These are phyloP conservation scores for Todus mexicanus DNA, from an alignment of 2,797 vertebrate species.

Conservation along the genomic window DNA sequence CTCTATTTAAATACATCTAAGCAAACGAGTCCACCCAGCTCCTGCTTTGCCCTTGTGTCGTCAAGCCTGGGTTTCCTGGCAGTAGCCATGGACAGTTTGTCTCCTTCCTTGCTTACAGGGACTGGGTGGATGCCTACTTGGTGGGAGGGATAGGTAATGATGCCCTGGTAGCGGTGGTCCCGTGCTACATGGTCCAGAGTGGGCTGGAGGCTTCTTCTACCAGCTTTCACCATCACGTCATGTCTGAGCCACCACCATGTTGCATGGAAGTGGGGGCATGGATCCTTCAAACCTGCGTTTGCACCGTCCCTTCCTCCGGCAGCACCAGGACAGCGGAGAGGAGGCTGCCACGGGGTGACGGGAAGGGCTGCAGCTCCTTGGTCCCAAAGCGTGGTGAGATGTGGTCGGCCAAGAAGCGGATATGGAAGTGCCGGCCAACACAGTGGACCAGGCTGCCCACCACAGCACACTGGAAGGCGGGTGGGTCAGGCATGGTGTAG, in stretches of 20 bases:
- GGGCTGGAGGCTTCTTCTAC: background rate
- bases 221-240: background rate
- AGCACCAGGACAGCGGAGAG: constrained; percentile 84
- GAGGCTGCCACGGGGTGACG: constrained; percentile 79
- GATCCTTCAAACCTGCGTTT: constrained; percentile 76
- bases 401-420: constrained; percentile 85
- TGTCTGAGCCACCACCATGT: background rate
- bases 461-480: constrained; percentile 81
- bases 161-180: background rate
- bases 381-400: constrained; percentile 84
- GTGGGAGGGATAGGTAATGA: accelerated
- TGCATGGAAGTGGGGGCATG: accelerated
- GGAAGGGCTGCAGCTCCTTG: constrained; percentile 78
- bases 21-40: background rate
- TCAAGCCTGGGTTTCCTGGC: background rate
- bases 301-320: constrained; percentile 68
- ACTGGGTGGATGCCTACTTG: background rate
- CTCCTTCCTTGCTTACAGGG: background rate
- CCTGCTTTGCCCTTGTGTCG: background rate
- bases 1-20: background rate
- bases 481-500: constrained; percentile 54
- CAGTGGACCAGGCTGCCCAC: constrained; percentile 82
- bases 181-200: accelerated
- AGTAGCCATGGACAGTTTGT: background rate
- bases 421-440: constrained; percentile 77